Percentiles rank a stretch among this genome's conserved stretches.
phyloP scores from a whole-genome alignment of 2,888 invertebrate species.

The Stomorhina lunata region DNA sequence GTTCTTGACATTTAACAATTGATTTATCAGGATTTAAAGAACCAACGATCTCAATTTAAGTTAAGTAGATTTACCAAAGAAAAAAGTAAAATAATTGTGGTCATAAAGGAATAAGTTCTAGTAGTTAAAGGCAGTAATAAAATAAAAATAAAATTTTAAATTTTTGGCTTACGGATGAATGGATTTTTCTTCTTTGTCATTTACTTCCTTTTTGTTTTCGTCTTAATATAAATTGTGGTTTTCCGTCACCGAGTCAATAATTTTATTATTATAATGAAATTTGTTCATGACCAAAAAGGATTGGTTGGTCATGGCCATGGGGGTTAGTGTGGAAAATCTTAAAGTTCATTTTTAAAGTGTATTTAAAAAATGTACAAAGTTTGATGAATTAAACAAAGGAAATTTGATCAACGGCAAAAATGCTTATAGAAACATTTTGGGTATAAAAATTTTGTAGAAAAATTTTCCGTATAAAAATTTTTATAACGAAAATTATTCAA shows the following conservation, averaged over 20 bases:
- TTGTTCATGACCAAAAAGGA: not conserved
- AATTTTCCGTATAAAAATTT: too few relatives aligned
- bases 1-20: not conserved
- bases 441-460: too few relatives aligned
- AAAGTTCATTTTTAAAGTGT: too few relatives aligned
- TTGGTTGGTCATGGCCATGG: too few relatives aligned
- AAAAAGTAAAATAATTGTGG: conserved; percentile 13
- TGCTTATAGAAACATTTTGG: too few relatives aligned
- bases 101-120: conserved; percentile 1
- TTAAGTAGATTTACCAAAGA: not conserved
- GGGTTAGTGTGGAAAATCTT: too few relatives aligned
- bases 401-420: too few relatives aligned
- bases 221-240: conserved; percentile 6
- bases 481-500: too few relatives aligned
- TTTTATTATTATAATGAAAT: not conserved
- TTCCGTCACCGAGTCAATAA: not conserved
- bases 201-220: too few relatives aligned
- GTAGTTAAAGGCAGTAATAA: conserved; percentile 13
- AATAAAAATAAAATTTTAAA: conserved; percentile 16
- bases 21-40: not conserved
- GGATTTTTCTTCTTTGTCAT: not conserved
- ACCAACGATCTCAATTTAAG: not conserved
- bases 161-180: not conserved
- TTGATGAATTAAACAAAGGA: too few relatives aligned
- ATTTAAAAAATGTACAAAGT: too few relatives aligned